Evolutionary conservation across 2,113 vertebrate genomes (phyloP), one percentile per base, ranked within the genome.

Genomic region (Esox niger): DNA sequence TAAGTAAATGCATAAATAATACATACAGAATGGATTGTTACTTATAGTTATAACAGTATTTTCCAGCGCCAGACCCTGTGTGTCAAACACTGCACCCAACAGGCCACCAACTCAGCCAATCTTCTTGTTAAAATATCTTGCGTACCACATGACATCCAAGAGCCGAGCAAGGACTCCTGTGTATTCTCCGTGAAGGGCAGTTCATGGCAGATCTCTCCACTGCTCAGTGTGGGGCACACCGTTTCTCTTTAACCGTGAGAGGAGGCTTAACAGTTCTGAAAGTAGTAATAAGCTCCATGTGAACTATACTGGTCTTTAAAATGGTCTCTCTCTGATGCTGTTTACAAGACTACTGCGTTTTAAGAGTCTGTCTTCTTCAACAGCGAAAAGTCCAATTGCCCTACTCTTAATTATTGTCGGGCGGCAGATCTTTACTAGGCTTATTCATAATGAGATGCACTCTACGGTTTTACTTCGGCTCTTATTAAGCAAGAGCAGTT

Each of bases 121-220:
- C 52, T 69, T 38, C 43, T 70, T 58, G 49, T 77, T 68, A 75
- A 79, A 77, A 72, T 77, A 67, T 82, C 74, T 75, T 66, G 72
- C 64, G 60, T 74, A 69, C 68, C 66, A 46, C 21, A 17, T 76
- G 80, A 71, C 80, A 76, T 74, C 69, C 70, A 64, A 67, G 29
- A 54, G 59, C 66, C 63, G 54, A 59, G 75, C 64, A 79, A 74
- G 74, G 75, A 70, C 67, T 76, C 75, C 73, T 72, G 56, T 78
- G 73, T 61, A 80, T 72, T 77, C 78, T 62, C 68, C 66, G 68
- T 74, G 74, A 84, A 81, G 74, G 49, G 71, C 38, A 46, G 68
- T 89, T 90, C 82, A 90, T 82, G 80, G 81, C 79, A 64, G 84
- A 88, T 87, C 83, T 84, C 84, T 88, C 87, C 86, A 83, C 85